phyloP scores from a whole-genome alignment of 2,797 vertebrate species.

The Takifugu ocellatus region DNA sequence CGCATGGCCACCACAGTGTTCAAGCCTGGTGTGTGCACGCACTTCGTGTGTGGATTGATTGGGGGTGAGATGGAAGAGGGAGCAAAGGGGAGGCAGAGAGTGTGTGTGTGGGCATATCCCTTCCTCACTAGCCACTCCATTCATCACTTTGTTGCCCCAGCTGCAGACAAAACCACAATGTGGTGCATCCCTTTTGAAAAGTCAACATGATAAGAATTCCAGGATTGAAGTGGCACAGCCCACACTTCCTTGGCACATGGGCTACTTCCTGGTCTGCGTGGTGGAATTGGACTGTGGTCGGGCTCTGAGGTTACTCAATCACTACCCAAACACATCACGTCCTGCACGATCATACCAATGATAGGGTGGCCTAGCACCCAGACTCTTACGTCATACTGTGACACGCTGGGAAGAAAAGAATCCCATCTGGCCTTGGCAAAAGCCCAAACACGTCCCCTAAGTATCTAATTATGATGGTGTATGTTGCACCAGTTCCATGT shows the following conservation, averaged over 20 bases:
- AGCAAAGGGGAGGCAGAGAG: slow-evolving; percentile 42
- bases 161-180: slow-evolving; percentile 68
- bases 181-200: slow-evolving; percentile 70
- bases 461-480: slow-evolving; percentile 55
- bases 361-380: slow-evolving; percentile 48
- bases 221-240: slow-evolving; percentile 63
- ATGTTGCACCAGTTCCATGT: slow-evolving; percentile 48
- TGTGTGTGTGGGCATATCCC: slow-evolving; percentile 59
- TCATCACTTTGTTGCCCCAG: slow-evolving; percentile 75
- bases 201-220: slow-evolving; percentile 75
- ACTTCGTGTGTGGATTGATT: slow-evolving; percentile 27
- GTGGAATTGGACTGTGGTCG: slow-evolving; percentile 36
- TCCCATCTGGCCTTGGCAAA: slow-evolving; percentile 49
- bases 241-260: slow-evolving; percentile 61
- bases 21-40: slow-evolving; percentile 12
- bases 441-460: slow-evolving; percentile 46
- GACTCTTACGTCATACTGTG: slow-evolving; percentile 60
- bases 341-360: slow-evolving; percentile 45
- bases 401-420: slow-evolving; percentile 57
- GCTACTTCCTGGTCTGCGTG: slow-evolving; percentile 43
- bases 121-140: slow-evolving; percentile 62
- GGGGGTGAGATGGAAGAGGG: slow-evolving; percentile 44
- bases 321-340: slow-evolving; percentile 47
- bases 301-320: slow-evolving; percentile 48
- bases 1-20: slow-evolving; percentile 42